Evolutionary conservation across 2,113 vertebrate genomes (phyloP).

Genomic region (Mobula birostris): DNA sequence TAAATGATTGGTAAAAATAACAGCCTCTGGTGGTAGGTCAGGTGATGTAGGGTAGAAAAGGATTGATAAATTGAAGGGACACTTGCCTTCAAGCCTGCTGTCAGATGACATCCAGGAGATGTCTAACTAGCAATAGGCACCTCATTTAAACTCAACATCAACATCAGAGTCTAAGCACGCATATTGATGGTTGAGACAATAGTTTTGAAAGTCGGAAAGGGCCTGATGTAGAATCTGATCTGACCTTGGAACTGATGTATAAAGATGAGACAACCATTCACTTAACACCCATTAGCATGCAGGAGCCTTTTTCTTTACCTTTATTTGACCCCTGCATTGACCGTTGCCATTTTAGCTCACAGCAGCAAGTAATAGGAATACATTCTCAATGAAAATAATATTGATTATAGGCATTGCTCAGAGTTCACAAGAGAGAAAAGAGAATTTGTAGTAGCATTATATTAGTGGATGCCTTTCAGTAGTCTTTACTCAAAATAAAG

Average conservation of each 20-base stretch:
- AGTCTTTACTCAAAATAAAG: background rate
- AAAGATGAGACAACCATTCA: background rate
- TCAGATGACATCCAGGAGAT: background rate
- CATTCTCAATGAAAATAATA: conserved; percentile 6
- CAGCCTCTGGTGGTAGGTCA: no score
- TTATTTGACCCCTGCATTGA: background rate
- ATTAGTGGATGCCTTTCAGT: background rate
- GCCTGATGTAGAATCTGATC: background rate
- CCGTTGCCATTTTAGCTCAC: conserved; percentile 11
- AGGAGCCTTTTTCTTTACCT: background rate
- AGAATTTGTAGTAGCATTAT: background rate
- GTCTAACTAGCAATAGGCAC: background rate
- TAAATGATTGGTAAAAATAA: no score
- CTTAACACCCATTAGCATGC: background rate
- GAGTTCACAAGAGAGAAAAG: background rate
- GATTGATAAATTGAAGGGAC: background rate
- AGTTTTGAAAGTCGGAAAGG: background rate
- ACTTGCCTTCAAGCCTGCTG: background rate
- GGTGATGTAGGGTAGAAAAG: background rate
- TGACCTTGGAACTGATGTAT: background rate
- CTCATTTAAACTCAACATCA: background rate
- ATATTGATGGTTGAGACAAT: background rate
- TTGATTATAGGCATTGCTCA: background rate
- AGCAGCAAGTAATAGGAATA: background rate
- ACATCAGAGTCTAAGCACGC: background rate